These are phyloP conservation scores for Microctenopoma lineatum DNA, from an alignment of 2,797 vertebrate species.

Conservation along the genomic window DNA sequence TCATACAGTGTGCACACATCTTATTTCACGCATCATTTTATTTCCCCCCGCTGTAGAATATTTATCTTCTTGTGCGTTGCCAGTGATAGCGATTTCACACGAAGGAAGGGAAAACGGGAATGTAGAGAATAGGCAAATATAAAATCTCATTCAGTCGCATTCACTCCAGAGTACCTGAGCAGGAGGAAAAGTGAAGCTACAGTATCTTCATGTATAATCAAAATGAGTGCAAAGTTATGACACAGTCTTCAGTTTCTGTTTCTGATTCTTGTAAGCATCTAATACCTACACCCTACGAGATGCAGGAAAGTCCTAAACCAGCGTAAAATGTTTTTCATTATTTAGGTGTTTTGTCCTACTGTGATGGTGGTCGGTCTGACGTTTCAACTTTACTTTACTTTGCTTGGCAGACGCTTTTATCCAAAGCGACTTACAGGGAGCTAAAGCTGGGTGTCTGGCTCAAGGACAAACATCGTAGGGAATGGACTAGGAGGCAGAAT, in stretches of 20 bases:
- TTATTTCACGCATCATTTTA: neutral
- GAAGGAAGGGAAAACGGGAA: neutral
- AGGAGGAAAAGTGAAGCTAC: neutral
- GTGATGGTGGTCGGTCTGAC: too few species aligned
- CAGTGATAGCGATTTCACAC: slow-evolving; percentile 1
- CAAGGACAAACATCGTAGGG: too few species aligned
- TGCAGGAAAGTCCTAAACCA: neutral
- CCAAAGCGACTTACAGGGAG: too few species aligned
- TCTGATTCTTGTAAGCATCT: too few species aligned
- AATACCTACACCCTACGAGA: too few species aligned
- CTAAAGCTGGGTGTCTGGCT: too few species aligned
- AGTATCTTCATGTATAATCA: neutral
- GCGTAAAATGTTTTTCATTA: neutral
- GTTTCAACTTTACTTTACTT: too few species aligned
- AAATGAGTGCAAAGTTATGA: neutral
- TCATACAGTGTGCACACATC: slow-evolving; percentile 13
- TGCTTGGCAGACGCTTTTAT: too few species aligned
- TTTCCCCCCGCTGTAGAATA: neutral
- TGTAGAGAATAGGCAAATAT: neutral
- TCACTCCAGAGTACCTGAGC: slow-evolving; percentile 5
- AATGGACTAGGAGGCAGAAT: too few species aligned
- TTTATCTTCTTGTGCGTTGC: slow-evolving; percentile 10
- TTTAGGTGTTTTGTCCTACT: too few species aligned
- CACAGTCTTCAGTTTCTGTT: neutral
- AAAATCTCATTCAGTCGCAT: neutral